phyloP scores from a whole-genome alignment of 2,797 vertebrate genomes.

The Rhinophrynus dorsalis region DNA sequence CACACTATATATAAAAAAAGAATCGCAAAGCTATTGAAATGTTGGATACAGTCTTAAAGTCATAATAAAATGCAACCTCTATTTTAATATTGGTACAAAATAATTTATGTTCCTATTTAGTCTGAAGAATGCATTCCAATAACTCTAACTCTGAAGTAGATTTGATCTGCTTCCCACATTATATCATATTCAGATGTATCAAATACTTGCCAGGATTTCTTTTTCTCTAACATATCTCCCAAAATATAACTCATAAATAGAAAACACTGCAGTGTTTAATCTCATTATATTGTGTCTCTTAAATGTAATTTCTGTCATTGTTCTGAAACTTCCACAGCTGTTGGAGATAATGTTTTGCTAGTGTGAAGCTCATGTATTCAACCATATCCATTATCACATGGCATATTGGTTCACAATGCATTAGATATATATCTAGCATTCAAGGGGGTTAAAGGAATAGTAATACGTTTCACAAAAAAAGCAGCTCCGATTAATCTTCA shows the following conservation, averaged over 20 bases:
- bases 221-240: constrained; percentile 24
- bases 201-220: constrained; percentile 11
- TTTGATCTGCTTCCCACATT: constrained; percentile 36
- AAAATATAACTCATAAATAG: constrained; percentile 15
- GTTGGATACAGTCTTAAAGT: neutral
- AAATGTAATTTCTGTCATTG: constrained; percentile 22
- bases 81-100: constrained; percentile 12
- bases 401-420: no score
- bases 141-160: constrained; percentile 24
- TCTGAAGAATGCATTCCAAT: constrained; percentile 16
- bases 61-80: neutral
- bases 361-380: no score
- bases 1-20: no score
- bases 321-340: constrained; percentile 20
- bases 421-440: no score
- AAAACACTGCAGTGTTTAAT: constrained; percentile 8
- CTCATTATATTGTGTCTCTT: constrained; percentile 27
- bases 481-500: no score
- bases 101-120: constrained; percentile 34
- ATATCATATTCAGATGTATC: constrained; percentile 41
- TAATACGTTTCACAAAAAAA: no score
- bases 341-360: constrained; percentile 13
- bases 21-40: neutral
- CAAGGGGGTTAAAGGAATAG: no score
- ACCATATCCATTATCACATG: no score